Evolutionary conservation across 2,797 vertebrate species (phyloP).

Genomic region (Phrynocephalus forsythii): DNA sequence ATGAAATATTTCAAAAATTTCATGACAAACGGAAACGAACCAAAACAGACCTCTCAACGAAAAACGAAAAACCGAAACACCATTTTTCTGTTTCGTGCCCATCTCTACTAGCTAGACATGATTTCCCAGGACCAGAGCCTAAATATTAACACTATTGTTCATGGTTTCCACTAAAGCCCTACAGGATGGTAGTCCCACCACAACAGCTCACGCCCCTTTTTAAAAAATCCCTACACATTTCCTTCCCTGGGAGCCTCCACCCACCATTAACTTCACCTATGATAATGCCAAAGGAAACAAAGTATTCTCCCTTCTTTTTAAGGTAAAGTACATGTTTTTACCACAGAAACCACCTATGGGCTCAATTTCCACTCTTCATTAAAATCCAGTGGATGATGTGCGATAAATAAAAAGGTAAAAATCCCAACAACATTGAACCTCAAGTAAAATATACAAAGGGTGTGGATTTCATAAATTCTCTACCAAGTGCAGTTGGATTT

Average conservation of each 20-base stretch:
- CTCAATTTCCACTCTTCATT: conserved; percentile 65
- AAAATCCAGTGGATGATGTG: conserved; percentile 45
- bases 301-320: conserved; percentile 47
- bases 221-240: conserved; percentile 66
- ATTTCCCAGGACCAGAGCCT: conserved; percentile 27
- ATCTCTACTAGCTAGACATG: conserved; percentile 26
- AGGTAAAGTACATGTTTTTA: conserved; percentile 50
- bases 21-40: too few species aligned
- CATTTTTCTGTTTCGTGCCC: too few species aligned
- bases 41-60: too few species aligned
- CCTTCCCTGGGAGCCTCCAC: conserved; percentile 73
- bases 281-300: conserved; percentile 76
- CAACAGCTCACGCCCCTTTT: conserved; percentile 43
- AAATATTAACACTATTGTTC: conserved; percentile 62
- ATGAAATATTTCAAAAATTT: too few species aligned
- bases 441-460: background rate
- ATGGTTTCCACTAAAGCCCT: conserved; percentile 63
- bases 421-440: conserved; percentile 3
- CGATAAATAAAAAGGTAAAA: conserved; percentile 46
- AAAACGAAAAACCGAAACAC: too few species aligned
- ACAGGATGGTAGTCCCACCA: conserved; percentile 56
- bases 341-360: conserved; percentile 67
- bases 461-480: conserved; percentile 54
- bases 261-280: conserved; percentile 70
- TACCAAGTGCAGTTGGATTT: conserved; percentile 46